Base-by-base conservation (phyloP, 2,113 vertebrate genomes). In the Excalfactoria chinensis region DNA sequence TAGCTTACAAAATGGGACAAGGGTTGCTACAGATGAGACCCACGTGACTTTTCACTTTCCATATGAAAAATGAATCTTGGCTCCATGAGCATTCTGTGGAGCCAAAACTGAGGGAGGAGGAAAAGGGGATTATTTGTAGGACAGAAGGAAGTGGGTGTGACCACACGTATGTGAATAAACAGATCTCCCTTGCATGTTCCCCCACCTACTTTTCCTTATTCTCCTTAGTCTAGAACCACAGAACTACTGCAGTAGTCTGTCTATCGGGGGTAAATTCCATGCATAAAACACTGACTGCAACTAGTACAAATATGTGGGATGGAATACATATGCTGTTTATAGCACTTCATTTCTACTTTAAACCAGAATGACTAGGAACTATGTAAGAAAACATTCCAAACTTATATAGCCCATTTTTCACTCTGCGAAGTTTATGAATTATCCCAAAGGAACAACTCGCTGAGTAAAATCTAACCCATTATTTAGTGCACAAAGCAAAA, bases 41-140 rank as follows among this genome's bases (percentile, higher is more conserved):
- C 64, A 68, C 37, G 28, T 46, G 56, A 66, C 37, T 13, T 28
- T 89, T 82, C 2, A 0, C 37, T 84, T 84, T 89, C 69, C 46
- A 28, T 44, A 26, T 84, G 62, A 76, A 92, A 84, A 81, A 62
- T 28, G 67, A 35, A 77, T 43, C 56, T 88, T 93, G 91, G 84
- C 73, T 92, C 19, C 35, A 35, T 10, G 20, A 75, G 23, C 11
- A n/a, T n/a, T 26, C 11, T 35, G 59, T 49, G 4, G 76, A 93
- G 89, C 67, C 91, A 95, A 72, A 83, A 83, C 1, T 0, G 23
- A 71, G 17, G 20, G 43, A 86, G 20, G 18, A 83, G 15, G 6
- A 88, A 81, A 73, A 70, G 6, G 3, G 43, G 16, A 89, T 84
- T 78, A 63, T 35, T 30, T 71, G 17, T 58, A 75, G 41, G 32